Conservation (phyloP, 2,113 vertebrate genomes). For the Hippopotamus amphibius region DNA sequence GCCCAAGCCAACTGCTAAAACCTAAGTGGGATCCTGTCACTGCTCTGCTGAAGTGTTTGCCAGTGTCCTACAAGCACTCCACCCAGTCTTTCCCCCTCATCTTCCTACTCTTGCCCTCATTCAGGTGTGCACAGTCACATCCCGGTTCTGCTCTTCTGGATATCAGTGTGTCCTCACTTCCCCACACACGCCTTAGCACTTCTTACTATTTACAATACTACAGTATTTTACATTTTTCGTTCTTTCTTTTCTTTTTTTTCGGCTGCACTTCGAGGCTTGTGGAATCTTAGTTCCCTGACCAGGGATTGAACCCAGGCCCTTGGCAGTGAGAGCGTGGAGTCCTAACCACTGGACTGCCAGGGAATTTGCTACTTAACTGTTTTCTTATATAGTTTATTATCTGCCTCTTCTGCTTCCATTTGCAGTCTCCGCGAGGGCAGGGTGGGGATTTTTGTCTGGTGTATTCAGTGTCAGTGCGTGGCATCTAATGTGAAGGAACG, state of each 20-base stretch:
- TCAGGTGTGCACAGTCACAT: fast-evolving
- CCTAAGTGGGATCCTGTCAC: background rate
- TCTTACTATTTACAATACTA: fast-evolving
- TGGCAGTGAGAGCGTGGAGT: background rate
- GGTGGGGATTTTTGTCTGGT: background rate
- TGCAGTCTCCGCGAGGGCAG: background rate
- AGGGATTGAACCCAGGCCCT: background rate
- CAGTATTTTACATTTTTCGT: too few relatives aligned
- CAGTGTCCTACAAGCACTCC: background rate
- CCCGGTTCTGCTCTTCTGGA: background rate
- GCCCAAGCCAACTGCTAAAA: too few relatives aligned
- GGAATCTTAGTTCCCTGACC: background rate
- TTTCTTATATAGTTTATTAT: background rate
- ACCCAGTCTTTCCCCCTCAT: fast-evolving
- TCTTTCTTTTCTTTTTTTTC: too few relatives aligned
- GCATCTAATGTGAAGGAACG: background rate
- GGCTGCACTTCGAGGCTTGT: background rate
- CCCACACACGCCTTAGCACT: fast-evolving
- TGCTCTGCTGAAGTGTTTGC: background rate
- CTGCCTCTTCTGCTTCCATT: too few relatives aligned
- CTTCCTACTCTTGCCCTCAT: background rate
- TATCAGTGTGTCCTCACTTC: background rate
- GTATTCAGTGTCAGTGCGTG: background rate
- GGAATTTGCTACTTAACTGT: background rate
- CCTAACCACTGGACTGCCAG: background rate